A percentile compares a stretch with the other conserved stretches of the same genome.
These are phyloP conservation scores for Cygnus olor DNA, from an alignment of 2,797 vertebrate species.

Conservation along the genomic window DNA sequence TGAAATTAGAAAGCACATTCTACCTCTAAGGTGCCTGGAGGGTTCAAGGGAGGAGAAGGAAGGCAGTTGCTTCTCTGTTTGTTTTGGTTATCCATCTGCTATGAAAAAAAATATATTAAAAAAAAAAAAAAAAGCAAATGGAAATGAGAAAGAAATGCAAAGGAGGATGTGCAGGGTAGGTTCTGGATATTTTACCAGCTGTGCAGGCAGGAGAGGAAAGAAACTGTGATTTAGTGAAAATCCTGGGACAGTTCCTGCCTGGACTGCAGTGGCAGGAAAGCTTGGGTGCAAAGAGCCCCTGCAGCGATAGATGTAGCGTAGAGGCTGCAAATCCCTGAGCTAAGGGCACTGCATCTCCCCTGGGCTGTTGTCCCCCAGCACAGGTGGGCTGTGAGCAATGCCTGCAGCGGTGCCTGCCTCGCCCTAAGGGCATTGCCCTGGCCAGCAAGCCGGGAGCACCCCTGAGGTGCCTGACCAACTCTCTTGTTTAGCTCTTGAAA, in stretches of 20 bases:
- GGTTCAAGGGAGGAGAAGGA: neutral
- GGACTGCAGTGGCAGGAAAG: neutral
- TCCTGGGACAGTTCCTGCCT: neutral
- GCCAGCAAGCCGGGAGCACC: neutral
- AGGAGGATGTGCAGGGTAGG: neutral
- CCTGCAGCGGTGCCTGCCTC: neutral
- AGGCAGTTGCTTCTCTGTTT: constrained; percentile 37
- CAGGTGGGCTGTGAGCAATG: neutral
- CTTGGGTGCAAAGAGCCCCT: neutral
- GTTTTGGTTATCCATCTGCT: constrained; percentile 13
- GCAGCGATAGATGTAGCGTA: neutral
- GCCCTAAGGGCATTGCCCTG: neutral
- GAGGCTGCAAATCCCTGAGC: neutral
- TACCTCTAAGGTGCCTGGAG: constrained; percentile 48
- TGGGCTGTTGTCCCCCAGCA: neutral
- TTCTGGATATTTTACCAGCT: neutral
- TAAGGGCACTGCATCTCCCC: neutral
- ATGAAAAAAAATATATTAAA: neutral
- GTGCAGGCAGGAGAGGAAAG: neutral
- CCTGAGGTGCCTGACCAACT: neutral
- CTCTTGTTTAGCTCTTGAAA: neutral
- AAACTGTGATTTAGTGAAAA: neutral
- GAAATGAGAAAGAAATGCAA: constrained; percentile 20
- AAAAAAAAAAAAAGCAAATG: neutral
- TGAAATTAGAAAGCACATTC: constrained; percentile 72